Conservation (phyloP, 2,888 invertebrate species). For the Elmis aenea region DNA sequence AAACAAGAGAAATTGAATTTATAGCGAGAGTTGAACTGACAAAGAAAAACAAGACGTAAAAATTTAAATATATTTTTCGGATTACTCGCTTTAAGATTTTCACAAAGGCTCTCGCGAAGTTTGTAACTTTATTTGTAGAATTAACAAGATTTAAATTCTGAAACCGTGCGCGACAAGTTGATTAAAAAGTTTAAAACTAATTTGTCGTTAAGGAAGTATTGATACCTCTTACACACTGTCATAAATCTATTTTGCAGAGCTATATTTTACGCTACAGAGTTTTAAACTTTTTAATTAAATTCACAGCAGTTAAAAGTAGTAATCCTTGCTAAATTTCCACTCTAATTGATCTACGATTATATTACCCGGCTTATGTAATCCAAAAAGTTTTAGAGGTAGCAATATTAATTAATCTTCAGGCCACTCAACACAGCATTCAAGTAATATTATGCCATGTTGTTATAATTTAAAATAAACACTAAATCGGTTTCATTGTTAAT, state of each 20-base stretch:
- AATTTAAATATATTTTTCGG: slow-evolving; percentile 8
- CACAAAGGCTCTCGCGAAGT: slow-evolving; percentile 20
- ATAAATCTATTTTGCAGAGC: slow-evolving; percentile 41
- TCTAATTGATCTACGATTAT: too few relatives aligned
- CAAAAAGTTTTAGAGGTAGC: too few relatives aligned
- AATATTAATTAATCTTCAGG: too few relatives aligned
- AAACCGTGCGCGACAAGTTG: slow-evolving; percentile 40
- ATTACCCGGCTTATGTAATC: too few relatives aligned
- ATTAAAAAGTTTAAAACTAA: slow-evolving; percentile 45
- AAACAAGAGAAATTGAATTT: too few relatives aligned
- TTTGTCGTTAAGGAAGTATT: slow-evolving; percentile 41
- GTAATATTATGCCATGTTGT: too few relatives aligned
- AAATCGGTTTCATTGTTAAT: too few relatives aligned
- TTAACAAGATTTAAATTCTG: slow-evolving; percentile 26
- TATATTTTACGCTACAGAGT: slow-evolving; percentile 33
- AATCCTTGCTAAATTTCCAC: too few relatives aligned
- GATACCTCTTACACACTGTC: slow-evolving; percentile 41
- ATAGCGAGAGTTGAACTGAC: too few relatives aligned
- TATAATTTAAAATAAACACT: too few relatives aligned
- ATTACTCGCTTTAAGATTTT: slow-evolving; percentile 31
- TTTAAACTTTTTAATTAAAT: slow-evolving; percentile 40
- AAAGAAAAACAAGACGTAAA: too few relatives aligned
- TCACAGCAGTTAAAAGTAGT: slow-evolving; percentile 15
- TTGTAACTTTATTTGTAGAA: slow-evolving; percentile 22
- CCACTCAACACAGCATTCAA: too few relatives aligned